Percentiles rank a stretch among this genome's conserved stretches.
These are phyloP conservation scores for Penaeus monodon DNA, from an alignment of 2,888 invertebrate species.

Conservation along the genomic window DNA sequence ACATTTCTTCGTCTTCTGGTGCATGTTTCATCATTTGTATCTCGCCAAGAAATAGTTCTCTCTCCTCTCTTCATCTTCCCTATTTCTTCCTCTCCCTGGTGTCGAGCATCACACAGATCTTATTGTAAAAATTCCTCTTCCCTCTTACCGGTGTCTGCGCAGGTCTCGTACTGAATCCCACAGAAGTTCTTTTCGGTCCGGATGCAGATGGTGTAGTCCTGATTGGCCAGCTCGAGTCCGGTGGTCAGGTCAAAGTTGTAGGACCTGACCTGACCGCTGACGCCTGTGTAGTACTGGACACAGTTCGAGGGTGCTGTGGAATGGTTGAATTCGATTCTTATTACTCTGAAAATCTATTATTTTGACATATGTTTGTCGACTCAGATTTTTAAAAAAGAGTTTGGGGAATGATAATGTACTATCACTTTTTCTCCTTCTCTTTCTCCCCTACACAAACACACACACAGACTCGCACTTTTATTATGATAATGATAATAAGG, in stretches of 20 bases:
- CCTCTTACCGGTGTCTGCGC: slow-evolving; percentile 77
- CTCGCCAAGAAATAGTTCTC: not conserved
- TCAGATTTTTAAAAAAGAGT: too few relatives aligned
- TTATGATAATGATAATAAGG: too few relatives aligned
- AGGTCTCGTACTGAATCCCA: slow-evolving; percentile 85
- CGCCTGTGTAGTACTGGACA: slow-evolving; percentile 84
- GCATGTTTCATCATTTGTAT: too few relatives aligned
- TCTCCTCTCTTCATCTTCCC: not conserved
- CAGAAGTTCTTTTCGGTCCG: slow-evolving; percentile 88
- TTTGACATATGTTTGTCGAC: too few relatives aligned
- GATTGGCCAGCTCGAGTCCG: slow-evolving; percentile 86
- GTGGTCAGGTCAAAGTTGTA: slow-evolving; percentile 85
- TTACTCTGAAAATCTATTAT: too few relatives aligned
- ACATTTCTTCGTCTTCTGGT: too few relatives aligned
- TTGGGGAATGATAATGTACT: too few relatives aligned
- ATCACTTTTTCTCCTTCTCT: too few relatives aligned
- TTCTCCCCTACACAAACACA: too few relatives aligned
- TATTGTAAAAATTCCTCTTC: not conserved
- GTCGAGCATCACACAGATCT: not conserved
- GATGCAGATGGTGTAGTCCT: slow-evolving; percentile 89
- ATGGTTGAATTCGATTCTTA: too few relatives aligned
- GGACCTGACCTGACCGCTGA: slow-evolving; percentile 84
- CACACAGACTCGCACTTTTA: too few relatives aligned
- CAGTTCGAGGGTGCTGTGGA: slow-evolving; percentile 81
- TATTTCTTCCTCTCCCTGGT: not conserved